Base-by-base conservation (phyloP, 2,797 vertebrate genomes). In the Gastrophryne carolinensis region DNA sequence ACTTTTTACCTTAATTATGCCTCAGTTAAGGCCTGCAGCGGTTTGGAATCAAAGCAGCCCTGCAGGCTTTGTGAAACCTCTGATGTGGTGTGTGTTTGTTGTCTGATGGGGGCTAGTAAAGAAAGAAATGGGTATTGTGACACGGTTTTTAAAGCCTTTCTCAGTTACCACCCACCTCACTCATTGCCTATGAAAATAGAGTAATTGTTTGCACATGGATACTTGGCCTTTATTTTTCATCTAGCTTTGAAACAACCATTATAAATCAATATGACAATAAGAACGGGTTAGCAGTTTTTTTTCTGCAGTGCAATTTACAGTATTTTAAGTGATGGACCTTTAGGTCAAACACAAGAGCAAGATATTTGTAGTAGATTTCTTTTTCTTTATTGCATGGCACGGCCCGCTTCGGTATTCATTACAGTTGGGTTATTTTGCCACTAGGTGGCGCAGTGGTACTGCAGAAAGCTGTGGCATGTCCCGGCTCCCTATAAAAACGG, bases 1-100 rank as follows among this genome's bases (percentile, higher is more conserved):
- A 97, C 94, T 96, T 96, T 97, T 97, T 97, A 96, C 96, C 95
- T 94, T 96, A 92, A 95, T 97, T 95, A 95, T 89, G 93, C 93
- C 94, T 87, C 89, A 87, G 80, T 92, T 95, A 93, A 95, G 94
- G 95, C 93, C 93, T 90, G 89, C 89, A 92, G 95, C 91, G 84
- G 91, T 91, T 93, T 91, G 89, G 92, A 95, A 95, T 95, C 91
- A 95, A 93, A 92, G 92, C 87, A 83, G 88, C 89, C 92, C 93
- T 93, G 85, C 88, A 84, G 93, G 92, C 91, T 90, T 87, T 91
- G 83, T 83, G 90, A 89, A 89, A 87, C 82, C 91, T 97, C 90
- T 96, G 94, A 97, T 96, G 95, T 97, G 95, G 96, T 81, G 21
- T 88, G 83, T 83, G 84, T 93, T 94, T 95, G 94, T 93, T 94